Evolutionary conservation across 2,888 invertebrate genomes (phyloP), one percentile per base, ranked within the genome.

Genomic region (Podotricha telesiphe): DNA sequence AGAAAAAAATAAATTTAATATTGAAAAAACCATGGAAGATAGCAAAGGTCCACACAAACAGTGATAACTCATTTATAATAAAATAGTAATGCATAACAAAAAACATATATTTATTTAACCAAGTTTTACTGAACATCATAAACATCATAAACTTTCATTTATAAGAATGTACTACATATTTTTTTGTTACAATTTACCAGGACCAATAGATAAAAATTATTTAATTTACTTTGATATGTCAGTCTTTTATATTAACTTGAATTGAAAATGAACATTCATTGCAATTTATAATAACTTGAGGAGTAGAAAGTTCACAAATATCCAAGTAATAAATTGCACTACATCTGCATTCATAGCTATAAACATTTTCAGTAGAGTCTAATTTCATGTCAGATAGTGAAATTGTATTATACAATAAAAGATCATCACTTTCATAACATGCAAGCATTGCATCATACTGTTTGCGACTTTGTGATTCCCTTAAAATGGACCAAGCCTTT

Each of bases 251-350:
- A 76, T 92, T 91, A 59, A 95, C 87, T 77, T 93, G 85, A 80
- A 96, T 94, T 77, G 94, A 94, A 84, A 96, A 95, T 62, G 96
- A 96, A 87, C 96, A 96, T 85, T 96, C 95, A 81, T 94, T 94
- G 88, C 96, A 96, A 75, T 93, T 94, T 76, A 95, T 91, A 76
- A 94, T 82, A 80, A 93, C 88, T 80, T 92, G 91, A 53, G 76
- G 67, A 10, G 75, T 69, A 22, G 75, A 65, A 40, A 67, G 72
- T 47, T 82, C 82, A 77, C 59, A 76, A 1, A 65, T 61, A 56
- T 90, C 78, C 40, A 95, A 85, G 42, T 86, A 77, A 83, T 95
- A 95, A 62, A 85, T 81, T 47, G 95, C 95, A 75, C 96, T 96
- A 87, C 96, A 96, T 79, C 96, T 94, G 82, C 96, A 96, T 13